Base-by-base conservation (phyloP, 2,113 vertebrate species). In the Pipra filicauda region DNA sequence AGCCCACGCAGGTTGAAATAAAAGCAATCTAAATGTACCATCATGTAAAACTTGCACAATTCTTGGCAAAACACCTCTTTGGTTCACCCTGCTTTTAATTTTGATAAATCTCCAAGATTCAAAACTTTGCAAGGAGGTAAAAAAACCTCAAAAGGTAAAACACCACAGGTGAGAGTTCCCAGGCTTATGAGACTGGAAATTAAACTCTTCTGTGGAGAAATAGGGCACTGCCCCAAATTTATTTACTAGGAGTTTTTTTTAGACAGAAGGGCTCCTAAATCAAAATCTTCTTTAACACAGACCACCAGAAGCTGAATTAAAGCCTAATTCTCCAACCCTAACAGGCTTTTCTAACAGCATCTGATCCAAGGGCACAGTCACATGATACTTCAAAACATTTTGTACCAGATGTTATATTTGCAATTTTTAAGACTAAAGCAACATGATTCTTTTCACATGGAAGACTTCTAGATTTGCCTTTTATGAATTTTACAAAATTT, bases 371-470 rank as follows among this genome's bases (percentile, higher is more conserved):
- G 0, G 1, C n/a, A 75, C 7, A 67, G 35, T 49, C 20, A 49
- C 13, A 18, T 6, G 48, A 41, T 10, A 51, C 15, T 64, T 67
- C 31, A 55, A 59, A 82, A 61, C 16, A 39, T n/a, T 43, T 67
- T 16, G 23, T 30, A 69, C 24, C 8, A 30, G 15, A 17, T 35
- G 23, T 37, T 52, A 11, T 35, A 55, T 35, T 28, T 85, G 37
- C 35, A 59, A 0, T 43, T 92, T 90, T 79, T 71, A 79, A 76
- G 21, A 67, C 51, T 33, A 51, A 33, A 62, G 15, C 31, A 77
- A 62, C 7, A 39, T 0, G 0, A 64, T 49, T 55, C 18, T 71
- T 17, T 51, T 59, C n/a, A 84, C 26, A 9, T 19, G 44, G 39
- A 71, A 89, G 44, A 23, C 21, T 83, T 94, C 48, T 61, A 59